Evolutionary conservation across 2,113 vertebrate genomes (phyloP).

Genomic region (Felis chaus): DNA sequence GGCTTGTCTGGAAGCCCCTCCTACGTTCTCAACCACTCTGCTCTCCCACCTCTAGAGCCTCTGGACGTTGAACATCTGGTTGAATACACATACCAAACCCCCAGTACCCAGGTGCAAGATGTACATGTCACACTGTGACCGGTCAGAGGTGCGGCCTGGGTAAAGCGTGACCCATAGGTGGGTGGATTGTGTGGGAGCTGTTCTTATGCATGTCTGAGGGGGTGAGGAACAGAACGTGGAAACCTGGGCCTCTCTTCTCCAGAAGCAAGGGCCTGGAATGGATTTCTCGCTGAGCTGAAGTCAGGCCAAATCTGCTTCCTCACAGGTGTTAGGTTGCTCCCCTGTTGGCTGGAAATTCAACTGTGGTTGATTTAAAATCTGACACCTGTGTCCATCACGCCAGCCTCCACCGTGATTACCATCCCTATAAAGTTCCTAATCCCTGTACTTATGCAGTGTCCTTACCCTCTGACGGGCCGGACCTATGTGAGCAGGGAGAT

Average conservation of each 20-base stretch:
- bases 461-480: constrained; percentile 79
- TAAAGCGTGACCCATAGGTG: background rate
- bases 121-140: background rate
- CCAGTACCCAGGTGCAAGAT: background rate
- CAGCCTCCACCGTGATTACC: constrained; percentile 68
- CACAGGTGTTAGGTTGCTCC: background rate
- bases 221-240: background rate
- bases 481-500: constrained; percentile 81
- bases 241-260: background rate
- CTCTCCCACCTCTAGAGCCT: background rate
- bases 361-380: constrained; percentile 73
- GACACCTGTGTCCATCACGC: constrained; percentile 71
- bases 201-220: background rate
- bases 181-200: background rate
- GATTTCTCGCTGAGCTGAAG: constrained; percentile 28
- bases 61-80: background rate
- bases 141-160: background rate
- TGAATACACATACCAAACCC: background rate
- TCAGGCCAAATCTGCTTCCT: constrained; percentile 26
- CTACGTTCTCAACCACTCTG: background rate
- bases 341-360: constrained; percentile 65
- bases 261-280: background rate
- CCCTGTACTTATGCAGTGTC: constrained; percentile 76
- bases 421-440: constrained; percentile 82
- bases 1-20: background rate